Evolutionary conservation across 1,140 invertebrate genomes (phyloP).

Genomic region (Propsilocerus akamusi): DNA sequence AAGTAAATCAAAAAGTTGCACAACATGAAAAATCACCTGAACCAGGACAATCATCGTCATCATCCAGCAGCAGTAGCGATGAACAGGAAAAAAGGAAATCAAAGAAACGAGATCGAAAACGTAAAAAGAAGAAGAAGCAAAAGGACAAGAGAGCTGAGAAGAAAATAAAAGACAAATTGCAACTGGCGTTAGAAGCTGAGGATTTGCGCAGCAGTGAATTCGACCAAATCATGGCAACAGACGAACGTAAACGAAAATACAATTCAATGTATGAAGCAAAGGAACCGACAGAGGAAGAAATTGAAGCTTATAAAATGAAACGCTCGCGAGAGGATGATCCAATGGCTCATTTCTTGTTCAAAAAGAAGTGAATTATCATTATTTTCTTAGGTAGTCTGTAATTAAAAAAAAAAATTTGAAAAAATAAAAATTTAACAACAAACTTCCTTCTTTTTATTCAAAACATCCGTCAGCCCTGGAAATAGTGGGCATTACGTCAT

Average conservation of each 20-base stretch:
- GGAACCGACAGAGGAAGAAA: slow-evolving; percentile 75
- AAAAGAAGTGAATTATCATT: slow-evolving; percentile 1
- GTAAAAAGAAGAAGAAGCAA: slow-evolving; percentile 40
- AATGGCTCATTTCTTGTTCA: slow-evolving; percentile 59
- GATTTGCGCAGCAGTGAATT: slow-evolving; percentile 39
- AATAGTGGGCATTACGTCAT: no score
- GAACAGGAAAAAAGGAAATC: slow-evolving; percentile 31
- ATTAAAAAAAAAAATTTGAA: no score
- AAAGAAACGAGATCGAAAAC: slow-evolving; percentile 47
- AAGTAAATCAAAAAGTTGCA: neutral
- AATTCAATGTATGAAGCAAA: slow-evolving; percentile 74
- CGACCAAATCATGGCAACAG: slow-evolving; percentile 41
- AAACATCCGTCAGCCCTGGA: no score
- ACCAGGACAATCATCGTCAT: neutral
- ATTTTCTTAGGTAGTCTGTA: no score
- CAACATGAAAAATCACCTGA: neutral
- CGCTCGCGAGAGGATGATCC: slow-evolving; percentile 72
- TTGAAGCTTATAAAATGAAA: slow-evolving; percentile 86
- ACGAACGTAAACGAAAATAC: slow-evolving; percentile 81
- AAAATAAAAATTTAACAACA: no score
- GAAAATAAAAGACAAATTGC: slow-evolving; percentile 23
- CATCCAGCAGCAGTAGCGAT: slow-evolving; percentile 25
- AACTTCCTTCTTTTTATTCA: no score
- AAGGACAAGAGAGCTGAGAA: slow-evolving; percentile 29
- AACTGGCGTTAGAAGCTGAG: slow-evolving; percentile 46